phyloP scores from a whole-genome alignment of 2,888 invertebrate genomes.

The Chymomyza fuscimana region DNA sequence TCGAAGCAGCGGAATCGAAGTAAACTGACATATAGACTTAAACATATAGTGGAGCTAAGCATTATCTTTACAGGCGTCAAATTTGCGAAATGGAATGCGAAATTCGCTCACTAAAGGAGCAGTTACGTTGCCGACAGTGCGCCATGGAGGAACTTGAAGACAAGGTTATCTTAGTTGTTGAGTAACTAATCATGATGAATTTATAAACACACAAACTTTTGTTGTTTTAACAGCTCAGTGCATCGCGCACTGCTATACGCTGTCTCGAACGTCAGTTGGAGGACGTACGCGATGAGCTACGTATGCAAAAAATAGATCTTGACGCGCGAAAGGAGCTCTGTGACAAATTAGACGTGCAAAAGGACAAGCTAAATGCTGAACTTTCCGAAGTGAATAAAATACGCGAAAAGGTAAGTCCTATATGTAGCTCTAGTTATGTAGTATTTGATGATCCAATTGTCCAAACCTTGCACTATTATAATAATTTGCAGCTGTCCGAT shows the following conservation, averaged over 20 bases:
- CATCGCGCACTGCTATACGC: slow-evolving; percentile 80
- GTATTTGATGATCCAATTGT: neutral
- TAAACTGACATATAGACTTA: slow-evolving; percentile 42
- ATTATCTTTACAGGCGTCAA: slow-evolving; percentile 75
- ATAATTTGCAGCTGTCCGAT: slow-evolving; percentile 79
- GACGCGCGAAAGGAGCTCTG: slow-evolving; percentile 83
- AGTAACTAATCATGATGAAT: neutral
- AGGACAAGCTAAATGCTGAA: slow-evolving; percentile 83
- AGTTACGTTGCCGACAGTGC: slow-evolving; percentile 82
- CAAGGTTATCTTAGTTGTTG: slow-evolving; percentile 79
- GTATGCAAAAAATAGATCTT: slow-evolving; percentile 83
- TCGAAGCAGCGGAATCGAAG: slow-evolving; percentile 87
- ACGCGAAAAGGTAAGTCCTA: slow-evolving; percentile 61
- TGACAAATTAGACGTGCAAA: slow-evolving; percentile 84
- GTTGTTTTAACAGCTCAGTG: slow-evolving; percentile 77
- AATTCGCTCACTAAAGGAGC: slow-evolving; percentile 84
- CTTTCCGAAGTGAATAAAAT: slow-evolving; percentile 80
- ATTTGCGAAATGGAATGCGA: slow-evolving; percentile 82
- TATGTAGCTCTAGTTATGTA: neutral
- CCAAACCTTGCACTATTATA: neutral
- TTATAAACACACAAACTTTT: neutral
- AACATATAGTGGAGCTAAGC: neutral
- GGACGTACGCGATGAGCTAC: slow-evolving; percentile 82
- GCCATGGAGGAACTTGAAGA: slow-evolving; percentile 82
- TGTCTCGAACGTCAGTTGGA: slow-evolving; percentile 85